Evolutionary conservation across 2,113 vertebrate genomes (phyloP).

Genomic region (Thomomys bottae): DNA sequence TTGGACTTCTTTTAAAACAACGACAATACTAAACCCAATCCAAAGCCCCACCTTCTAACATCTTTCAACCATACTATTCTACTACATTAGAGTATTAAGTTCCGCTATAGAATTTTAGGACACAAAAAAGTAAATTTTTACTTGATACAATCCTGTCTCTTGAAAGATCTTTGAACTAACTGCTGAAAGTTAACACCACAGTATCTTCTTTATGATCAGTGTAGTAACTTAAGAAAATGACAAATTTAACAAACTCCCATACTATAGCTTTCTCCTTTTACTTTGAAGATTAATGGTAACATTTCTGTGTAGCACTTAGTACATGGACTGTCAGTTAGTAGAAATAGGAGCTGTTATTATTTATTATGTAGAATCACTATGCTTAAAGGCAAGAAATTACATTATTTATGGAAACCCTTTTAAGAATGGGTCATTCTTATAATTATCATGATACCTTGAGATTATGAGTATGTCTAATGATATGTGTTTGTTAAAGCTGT

Average conservation of each 20-base stretch:
- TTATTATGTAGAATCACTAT: slow-evolving; percentile 34
- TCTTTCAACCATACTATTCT: neutral
- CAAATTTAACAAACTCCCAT: neutral
- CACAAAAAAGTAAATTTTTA: neutral
- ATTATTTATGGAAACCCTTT: too few species aligned
- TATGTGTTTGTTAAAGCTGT: slow-evolving; percentile 9
- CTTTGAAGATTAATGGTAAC: neutral
- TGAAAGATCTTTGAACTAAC: neutral
- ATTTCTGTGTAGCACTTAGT: neutral
- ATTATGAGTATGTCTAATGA: neutral
- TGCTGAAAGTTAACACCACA: neutral
- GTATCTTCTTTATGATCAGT: neutral
- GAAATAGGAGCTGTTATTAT: neutral
- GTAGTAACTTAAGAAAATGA: slow-evolving; percentile 23
- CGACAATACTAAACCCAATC: too few species aligned
- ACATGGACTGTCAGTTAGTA: neutral
- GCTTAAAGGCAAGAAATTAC: slow-evolving; percentile 7
- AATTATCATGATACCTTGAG: neutral
- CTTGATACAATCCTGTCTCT: neutral
- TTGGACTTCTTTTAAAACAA: too few species aligned
- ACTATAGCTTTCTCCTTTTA: neutral
- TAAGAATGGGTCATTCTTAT: neutral
- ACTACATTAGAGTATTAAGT: neutral
- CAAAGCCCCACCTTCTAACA: neutral
- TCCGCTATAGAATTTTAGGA: neutral